Base-by-base conservation (phyloP, 1,140 invertebrate genomes). In the Apis cerana region DNA sequence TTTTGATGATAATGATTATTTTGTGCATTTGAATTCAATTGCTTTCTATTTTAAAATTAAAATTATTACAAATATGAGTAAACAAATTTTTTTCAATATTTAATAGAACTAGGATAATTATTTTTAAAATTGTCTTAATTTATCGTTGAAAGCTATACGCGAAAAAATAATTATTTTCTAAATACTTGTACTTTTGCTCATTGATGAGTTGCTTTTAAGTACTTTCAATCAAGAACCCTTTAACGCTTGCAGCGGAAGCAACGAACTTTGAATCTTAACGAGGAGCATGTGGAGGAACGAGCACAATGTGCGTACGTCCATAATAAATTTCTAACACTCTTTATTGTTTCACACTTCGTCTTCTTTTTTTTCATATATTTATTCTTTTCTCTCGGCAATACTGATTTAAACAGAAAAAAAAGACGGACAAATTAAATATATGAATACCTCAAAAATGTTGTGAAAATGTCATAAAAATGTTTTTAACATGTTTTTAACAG, bases 201-300 rank as follows among this genome's bases (percentile, higher is more conserved):
- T 43, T 23, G 68, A 70, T 52, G 68, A 70, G n/a, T 15, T 50
- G 68, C 17, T 70, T 70, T 70, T 52, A 48, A 70, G 68, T n/a
- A 70, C 68, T 70, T 23, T 70, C 68, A 70, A 70, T 70, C 15
- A 70, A 50, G 43, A n/a, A 70, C 68, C 68, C 48, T 70, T 70
- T 70, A 48, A 52, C n/a, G 68, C 48, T 50, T 70, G 21, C 48
- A 70, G 10, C 43, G 68, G 68, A 70, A 70, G 68, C 68, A 70
- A 70, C 68, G 68, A 70, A 70, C 48, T n/a, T 70, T 70, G 68
- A 70, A 70, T 70, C 68, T 70, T 70, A 70, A 70, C 48, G 68
- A 70, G 68, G 15, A 70, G 19, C 68, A 50, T 48, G 52, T 70
- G 68, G 48, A 70, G 68, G 48, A 70, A 50, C 68, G 17, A 50